phyloP scores from a whole-genome alignment of 2,797 vertebrate species.

The Balearica regulorum region DNA sequence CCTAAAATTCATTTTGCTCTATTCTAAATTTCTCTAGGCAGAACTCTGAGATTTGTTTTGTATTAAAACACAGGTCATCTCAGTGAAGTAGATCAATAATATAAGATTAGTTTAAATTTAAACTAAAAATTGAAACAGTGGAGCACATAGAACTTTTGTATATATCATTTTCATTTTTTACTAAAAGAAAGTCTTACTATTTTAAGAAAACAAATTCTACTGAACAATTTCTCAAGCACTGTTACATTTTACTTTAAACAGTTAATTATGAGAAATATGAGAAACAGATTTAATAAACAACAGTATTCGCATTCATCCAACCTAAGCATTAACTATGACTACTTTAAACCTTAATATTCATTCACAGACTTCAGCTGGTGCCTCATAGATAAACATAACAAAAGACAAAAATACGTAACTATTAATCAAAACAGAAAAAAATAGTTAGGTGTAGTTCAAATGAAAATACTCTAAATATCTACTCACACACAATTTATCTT shows the following conservation, averaged over 20 bases:
- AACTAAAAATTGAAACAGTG: slow-evolving; percentile 7
- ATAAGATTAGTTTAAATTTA: neutral
- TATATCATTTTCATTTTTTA: neutral
- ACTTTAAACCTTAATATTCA: slow-evolving; percentile 15
- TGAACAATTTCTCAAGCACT: neutral
- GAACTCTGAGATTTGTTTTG: neutral
- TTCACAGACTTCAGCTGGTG: slow-evolving; percentile 1
- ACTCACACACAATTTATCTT: slow-evolving; percentile 49
- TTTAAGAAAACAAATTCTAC: neutral
- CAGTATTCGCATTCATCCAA: neutral
- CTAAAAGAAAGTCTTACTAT: neutral
- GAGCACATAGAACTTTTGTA: neutral
- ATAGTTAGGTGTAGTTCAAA: neutral
- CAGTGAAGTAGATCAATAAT: neutral
- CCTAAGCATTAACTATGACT: neutral
- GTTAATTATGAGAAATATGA: neutral
- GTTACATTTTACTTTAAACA: neutral
- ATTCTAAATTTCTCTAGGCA: neutral
- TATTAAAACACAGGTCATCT: neutral
- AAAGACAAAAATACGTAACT: neutral
- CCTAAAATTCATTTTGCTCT: neutral
- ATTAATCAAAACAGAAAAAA: neutral
- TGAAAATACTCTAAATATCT: neutral
- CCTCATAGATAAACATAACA: neutral
- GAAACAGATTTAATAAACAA: neutral